Evolutionary conservation across 2,113 vertebrate species (phyloP), one percentile per base, ranked within the genome.

Genomic region (Zosterops hypoxanthus): DNA sequence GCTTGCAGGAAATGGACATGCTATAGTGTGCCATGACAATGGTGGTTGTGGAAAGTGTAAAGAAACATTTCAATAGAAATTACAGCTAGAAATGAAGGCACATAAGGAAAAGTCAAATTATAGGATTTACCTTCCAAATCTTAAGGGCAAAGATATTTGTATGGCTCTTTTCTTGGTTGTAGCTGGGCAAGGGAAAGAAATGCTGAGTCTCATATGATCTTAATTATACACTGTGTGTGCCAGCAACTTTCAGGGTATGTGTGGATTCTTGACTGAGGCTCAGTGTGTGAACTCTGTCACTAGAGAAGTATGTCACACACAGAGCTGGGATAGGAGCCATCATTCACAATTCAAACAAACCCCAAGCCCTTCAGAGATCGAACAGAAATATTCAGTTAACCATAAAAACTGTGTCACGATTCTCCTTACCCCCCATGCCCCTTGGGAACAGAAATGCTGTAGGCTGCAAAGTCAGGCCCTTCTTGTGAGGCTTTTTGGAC

Each of bases 261-360:
- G 95, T 95, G 94, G 89, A 87, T 95, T 91, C 94, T 87, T 92
- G 94, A 92, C 89, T 92, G 81, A 95, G 78, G 53, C 94, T 94
- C 92, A 94, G 61, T 86, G 76, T 93, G 95, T 91, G 89, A 95
- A 89, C 91, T 94, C 80, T 91, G 91, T 96, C 96, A 84, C 86
- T 95, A 64, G 86, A 95, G 49, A 77, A 91, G 73, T 79, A 87
- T 94, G 95, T 96, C 93, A 68, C 95, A 94, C 96, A 95, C 86
- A 92, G 96, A 91, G 92, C 80, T 96, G 96, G 95, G 96, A 95
- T 21, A 39, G n/a, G 83, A 94, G 95, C 96, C 96, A 96, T 95
- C 94, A 95, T 97, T 97, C 94, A 96, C 84, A 89, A 96, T 96
- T 96, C 95, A 95, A 91, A 87, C 83, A 88, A 90, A 79, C 69